Percentiles rank a stretch among this genome's conserved stretches.
phyloP scores from a whole-genome alignment of 2,888 invertebrate species.

The Crematogaster levior region DNA sequence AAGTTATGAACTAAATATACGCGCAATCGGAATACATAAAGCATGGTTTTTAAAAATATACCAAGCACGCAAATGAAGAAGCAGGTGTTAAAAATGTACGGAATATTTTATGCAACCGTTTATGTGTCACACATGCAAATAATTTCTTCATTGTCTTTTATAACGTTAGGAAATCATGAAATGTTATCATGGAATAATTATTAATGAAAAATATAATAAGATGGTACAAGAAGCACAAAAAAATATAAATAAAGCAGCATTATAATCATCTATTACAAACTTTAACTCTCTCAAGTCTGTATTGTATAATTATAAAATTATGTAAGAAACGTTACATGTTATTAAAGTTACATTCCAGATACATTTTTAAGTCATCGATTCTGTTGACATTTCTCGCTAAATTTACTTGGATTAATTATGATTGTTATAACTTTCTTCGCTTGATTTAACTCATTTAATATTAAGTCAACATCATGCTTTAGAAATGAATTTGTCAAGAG shows the following conservation, averaged over 20 bases:
- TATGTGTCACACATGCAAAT: neutral
- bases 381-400: neutral
- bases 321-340: constrained; percentile 61
- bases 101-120: neutral
- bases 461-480: neutral
- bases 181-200: neutral
- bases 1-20: constrained; percentile 9
- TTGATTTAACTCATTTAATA: constrained; percentile 11
- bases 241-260: neutral
- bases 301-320: constrained; percentile 9
- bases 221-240: neutral
- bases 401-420: constrained; percentile 32
- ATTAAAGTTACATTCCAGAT: constrained; percentile 64
- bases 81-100: constrained; percentile 49
- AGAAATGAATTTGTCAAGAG: neutral
- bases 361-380: constrained; percentile 58
- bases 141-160: neutral
- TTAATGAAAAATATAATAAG: constrained; percentile 7
- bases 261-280: neutral
- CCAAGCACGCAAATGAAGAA: constrained; percentile 62
- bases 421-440: neutral
- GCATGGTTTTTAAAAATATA: constrained; percentile 13
- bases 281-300: neutral
- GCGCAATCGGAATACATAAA: neutral
- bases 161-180: neutral